Evolutionary conservation across 2,888 invertebrate genomes (phyloP).

Genomic region (Caenorhabditis virilis): DNA sequence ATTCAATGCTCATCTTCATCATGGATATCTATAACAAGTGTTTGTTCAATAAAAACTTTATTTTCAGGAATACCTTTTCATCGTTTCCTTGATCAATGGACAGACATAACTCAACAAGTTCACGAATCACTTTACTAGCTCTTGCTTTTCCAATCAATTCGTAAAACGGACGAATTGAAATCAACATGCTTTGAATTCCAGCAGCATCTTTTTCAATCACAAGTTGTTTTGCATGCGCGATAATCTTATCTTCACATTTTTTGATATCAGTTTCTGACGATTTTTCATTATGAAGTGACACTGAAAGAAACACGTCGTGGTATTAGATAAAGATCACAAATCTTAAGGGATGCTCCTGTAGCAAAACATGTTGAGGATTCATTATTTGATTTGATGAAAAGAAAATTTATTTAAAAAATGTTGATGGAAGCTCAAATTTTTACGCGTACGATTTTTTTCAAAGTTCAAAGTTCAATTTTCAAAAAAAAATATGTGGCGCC

Average conservation of each 20-base stretch:
- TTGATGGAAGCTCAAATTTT: not conserved
- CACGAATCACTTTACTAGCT: conserved; percentile 94
- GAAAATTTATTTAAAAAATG: not conserved
- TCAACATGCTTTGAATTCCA: conserved; percentile 79
- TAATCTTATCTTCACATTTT: conserved; percentile 87
- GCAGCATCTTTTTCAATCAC: conserved; percentile 77
- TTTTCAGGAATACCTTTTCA: conserved; percentile 28
- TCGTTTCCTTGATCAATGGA: conserved; percentile 80
- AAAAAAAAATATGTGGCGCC: no score
- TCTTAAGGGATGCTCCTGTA: not conserved
- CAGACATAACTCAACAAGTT: conserved; percentile 93
- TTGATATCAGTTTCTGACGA: conserved; percentile 81
- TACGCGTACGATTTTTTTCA: no score
- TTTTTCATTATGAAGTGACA: conserved; percentile 17
- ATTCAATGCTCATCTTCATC: conserved; percentile 90
- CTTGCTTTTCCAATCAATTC: conserved; percentile 96
- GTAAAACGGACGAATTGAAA: conserved; percentile 90
- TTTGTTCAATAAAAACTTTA: no score
- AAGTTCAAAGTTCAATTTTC: no score
- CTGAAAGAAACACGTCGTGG: conserved; percentile 15
- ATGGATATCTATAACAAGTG: conserved; percentile 73
- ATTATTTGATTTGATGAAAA: not conserved
- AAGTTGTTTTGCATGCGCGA: conserved; percentile 86
- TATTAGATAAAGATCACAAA: not conserved
- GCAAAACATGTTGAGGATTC: not conserved